Evolutionary conservation across 2,888 invertebrate genomes (phyloP).

Genomic region (Druceiella hillmani): DNA sequence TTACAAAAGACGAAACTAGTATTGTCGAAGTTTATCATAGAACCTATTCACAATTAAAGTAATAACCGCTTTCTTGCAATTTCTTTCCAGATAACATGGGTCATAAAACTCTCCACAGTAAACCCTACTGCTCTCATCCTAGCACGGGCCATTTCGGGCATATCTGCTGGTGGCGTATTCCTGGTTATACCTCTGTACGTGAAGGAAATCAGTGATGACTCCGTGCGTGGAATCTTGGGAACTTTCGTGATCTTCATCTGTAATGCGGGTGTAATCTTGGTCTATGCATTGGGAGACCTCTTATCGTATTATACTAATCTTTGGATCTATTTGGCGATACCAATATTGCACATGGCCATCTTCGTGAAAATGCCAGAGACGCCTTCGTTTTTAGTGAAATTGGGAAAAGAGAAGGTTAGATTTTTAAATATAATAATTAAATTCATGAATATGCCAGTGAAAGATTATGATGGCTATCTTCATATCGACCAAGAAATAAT

Average conservation of each 20-base stretch:
- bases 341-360: conserved; percentile 40
- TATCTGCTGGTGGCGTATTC: conserved; percentile 43
- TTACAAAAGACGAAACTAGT: not conserved
- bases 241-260: conserved; percentile 46
- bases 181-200: conserved; percentile 46
- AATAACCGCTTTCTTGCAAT: not conserved
- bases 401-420: conserved; percentile 39
- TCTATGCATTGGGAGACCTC: conserved; percentile 40
- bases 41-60: not conserved
- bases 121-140: conserved; percentile 38
- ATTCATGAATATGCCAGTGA: too few relatives aligned
- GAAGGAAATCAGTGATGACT: conserved; percentile 47
- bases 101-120: conserved; percentile 35
- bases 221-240: conserved; percentile 46
- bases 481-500: too few relatives aligned
- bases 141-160: conserved; percentile 42
- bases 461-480: too few relatives aligned
- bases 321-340: conserved; percentile 43
- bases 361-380: conserved; percentile 39
- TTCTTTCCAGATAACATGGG: conserved; percentile 40
- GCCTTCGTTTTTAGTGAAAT: conserved; percentile 40
- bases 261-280: conserved; percentile 40
- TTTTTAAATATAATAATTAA: too few relatives aligned
- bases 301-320: conserved; percentile 37
- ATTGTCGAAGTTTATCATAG: not conserved